These are phyloP conservation scores for Ammospiza nelsoni DNA, from an alignment of 2,113 vertebrate species.

Conservation along the genomic window DNA sequence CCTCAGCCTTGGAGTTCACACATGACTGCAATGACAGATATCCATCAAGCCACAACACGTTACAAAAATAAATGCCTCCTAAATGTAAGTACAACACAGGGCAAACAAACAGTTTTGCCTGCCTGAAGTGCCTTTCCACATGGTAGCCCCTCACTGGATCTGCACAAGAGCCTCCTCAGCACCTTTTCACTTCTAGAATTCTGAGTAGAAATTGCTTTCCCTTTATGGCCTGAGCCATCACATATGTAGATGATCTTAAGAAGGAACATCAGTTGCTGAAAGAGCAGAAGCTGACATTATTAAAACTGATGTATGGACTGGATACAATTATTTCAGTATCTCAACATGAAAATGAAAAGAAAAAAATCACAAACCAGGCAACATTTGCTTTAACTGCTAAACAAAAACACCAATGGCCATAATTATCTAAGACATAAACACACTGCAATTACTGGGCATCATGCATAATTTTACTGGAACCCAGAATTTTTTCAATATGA, in stretches of 20 bases:
- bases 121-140: not conserved
- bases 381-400: not conserved
- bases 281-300: not conserved
- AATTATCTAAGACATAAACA: not conserved
- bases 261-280: not conserved
- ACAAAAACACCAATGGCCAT: not conserved
- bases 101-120: not conserved
- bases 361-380: not conserved
- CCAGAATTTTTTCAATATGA: not conserved
- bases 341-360: not conserved
- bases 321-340: not conserved
- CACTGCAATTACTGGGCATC: not conserved
- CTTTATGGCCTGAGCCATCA: not conserved
- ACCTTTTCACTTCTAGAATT: not conserved
- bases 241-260: not conserved
- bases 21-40: not conserved
- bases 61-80: not conserved
- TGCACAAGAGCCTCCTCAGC: not conserved
- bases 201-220: not conserved
- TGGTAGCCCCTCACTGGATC: not conserved
- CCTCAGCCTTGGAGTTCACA: not conserved
- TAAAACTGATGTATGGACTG: not conserved
- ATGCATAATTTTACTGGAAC: not conserved
- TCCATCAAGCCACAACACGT: not conserved
- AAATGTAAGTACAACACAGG: not conserved